These are phyloP conservation scores for Pseudois nayaur DNA, from an alignment of 2,113 vertebrate species.

Conservation along the genomic window DNA sequence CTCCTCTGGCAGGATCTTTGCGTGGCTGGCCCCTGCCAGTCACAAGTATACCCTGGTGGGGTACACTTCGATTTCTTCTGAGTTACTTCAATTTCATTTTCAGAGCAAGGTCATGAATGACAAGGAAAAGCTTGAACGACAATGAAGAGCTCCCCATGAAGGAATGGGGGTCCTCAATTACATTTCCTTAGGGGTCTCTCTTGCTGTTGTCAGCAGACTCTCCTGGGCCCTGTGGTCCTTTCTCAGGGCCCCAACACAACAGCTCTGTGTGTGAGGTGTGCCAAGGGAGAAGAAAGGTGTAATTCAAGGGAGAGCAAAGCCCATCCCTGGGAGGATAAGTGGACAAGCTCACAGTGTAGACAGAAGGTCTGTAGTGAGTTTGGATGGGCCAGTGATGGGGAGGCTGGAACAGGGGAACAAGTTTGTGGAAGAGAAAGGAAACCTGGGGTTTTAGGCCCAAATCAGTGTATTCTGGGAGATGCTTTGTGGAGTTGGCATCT, in stretches of 20 bases:
- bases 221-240: not conserved
- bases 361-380: not conserved
- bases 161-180: not conserved
- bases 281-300: not conserved
- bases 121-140: not conserved
- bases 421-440: not conserved
- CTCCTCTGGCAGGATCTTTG: not conserved
- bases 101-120: not conserved
- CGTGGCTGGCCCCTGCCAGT: not conserved
- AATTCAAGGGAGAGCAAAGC: not conserved
- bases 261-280: not conserved
- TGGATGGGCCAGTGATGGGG: not conserved
- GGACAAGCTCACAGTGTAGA: not conserved
- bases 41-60: not conserved
- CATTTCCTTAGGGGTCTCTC: not conserved
- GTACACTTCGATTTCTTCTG: not conserved
- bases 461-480: not conserved
- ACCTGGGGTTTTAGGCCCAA: not conserved
- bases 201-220: not conserved
- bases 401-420: not conserved
- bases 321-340: not conserved
- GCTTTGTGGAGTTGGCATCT: not conserved
- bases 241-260: not conserved
- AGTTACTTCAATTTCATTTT: not conserved
- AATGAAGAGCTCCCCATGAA: not conserved